These are phyloP conservation scores for Eupeodes corollae DNA, from an alignment of 1,140 invertebrate species.

Conservation along the genomic window DNA sequence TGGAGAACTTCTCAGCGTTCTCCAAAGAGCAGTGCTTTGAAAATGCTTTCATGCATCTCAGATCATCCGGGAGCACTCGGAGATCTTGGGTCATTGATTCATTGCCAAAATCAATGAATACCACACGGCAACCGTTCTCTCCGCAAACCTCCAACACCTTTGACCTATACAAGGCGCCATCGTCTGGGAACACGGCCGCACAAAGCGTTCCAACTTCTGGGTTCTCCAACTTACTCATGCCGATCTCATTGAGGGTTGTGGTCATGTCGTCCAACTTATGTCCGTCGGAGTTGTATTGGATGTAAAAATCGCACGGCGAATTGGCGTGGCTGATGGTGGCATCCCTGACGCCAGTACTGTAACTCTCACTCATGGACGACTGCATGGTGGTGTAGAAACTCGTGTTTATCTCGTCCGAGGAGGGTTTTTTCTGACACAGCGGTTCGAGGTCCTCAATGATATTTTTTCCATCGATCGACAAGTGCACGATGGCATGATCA, in stretches of 20 bases:
- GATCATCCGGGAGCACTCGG: slow-evolving; percentile 48
- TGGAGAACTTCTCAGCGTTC: slow-evolving; percentile 8
- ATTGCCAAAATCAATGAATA: slow-evolving; percentile 64
- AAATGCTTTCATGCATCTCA: slow-evolving; percentile 46
- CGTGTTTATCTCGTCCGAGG: slow-evolving; percentile 28
- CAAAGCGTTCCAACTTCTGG: slow-evolving; percentile 14
- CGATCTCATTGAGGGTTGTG: slow-evolving; percentile 13
- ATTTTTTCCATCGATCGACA: slow-evolving; percentile 48
- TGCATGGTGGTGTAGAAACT: slow-evolving; percentile 21
- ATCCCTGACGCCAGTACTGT: not conserved
- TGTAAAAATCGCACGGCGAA: slow-evolving; percentile 16
- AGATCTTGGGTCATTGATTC: slow-evolving; percentile 46
- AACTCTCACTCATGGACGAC: slow-evolving; percentile 2
- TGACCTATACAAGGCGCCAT: slow-evolving; percentile 21
- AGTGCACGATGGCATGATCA: slow-evolving; percentile 51
- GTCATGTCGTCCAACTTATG: slow-evolving; percentile 16
- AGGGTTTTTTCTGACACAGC: slow-evolving; percentile 37
- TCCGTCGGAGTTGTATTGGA: slow-evolving; percentile 19
- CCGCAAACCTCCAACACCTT: slow-evolving; percentile 14
- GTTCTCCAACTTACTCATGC: slow-evolving; percentile 6
- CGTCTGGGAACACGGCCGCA: slow-evolving; percentile 18
- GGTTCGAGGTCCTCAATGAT: slow-evolving; percentile 46
- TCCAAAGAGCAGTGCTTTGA: slow-evolving; percentile 49
- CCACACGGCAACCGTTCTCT: slow-evolving; percentile 39
- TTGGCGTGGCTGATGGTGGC: slow-evolving; percentile 24